These are phyloP conservation scores for Scaeva pyrastri DNA, from an alignment of 2,888 invertebrate genomes.

Conservation along the genomic window DNA sequence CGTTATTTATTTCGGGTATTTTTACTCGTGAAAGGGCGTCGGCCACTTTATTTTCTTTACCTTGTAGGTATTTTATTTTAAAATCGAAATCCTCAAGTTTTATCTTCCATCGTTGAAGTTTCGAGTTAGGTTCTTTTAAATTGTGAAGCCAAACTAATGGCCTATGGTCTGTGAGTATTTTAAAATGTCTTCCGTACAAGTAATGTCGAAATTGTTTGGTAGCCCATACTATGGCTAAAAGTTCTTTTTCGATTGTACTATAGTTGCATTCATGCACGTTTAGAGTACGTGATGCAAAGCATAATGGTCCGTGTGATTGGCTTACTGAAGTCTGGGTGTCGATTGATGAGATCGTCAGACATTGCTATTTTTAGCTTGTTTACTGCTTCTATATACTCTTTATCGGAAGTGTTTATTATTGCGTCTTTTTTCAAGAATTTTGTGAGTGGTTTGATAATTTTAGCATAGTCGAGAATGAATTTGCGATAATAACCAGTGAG, in stretches of 20 bases:
- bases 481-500: slow-evolving; percentile 12
- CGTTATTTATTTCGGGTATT: slow-evolving; percentile 23
- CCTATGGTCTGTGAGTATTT: slow-evolving; percentile 27
- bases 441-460: slow-evolving; percentile 14
- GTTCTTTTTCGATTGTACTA: slow-evolving; percentile 16
- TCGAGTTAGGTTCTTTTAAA: slow-evolving; percentile 25
- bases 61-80: slow-evolving; percentile 30
- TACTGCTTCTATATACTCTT: slow-evolving; percentile 20
- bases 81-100: slow-evolving; percentile 28
- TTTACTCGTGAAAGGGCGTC: slow-evolving; percentile 25
- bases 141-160: slow-evolving; percentile 28
- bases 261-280: slow-evolving; percentile 33
- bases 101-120: slow-evolving; percentile 28
- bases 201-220: slow-evolving; percentile 2
- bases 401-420: slow-evolving; percentile 19
- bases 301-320: slow-evolving; percentile 30
- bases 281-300: slow-evolving; percentile 22
- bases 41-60: slow-evolving; percentile 40
- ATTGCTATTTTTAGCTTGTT: slow-evolving; percentile 37
- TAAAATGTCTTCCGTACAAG: slow-evolving; percentile 8
- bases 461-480: slow-evolving; percentile 12
- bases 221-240: slow-evolving; percentile 8
- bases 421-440: slow-evolving; percentile 30
- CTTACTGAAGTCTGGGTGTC: slow-evolving; percentile 29
- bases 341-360: slow-evolving; percentile 9